phyloP scores from a whole-genome alignment of 2,888 invertebrate species.

The Harpalus rufipes region DNA sequence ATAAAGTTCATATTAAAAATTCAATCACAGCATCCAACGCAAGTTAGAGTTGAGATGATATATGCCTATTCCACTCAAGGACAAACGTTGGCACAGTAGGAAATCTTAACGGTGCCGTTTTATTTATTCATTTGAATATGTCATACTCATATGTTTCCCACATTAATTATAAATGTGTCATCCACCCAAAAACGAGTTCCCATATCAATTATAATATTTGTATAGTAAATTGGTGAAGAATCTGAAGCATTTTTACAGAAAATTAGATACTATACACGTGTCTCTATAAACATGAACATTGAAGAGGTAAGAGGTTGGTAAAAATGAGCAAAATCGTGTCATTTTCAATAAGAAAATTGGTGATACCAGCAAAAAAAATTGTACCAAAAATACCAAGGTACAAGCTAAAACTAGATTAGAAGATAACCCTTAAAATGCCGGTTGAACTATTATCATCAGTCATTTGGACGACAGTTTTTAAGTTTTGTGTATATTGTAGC shows the following conservation, averaged over 20 bases:
- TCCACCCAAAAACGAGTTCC: constrained; percentile 12
- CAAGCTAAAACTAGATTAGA: no score
- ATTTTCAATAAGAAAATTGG: no score
- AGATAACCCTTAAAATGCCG: no score
- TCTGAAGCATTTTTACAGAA: neutral
- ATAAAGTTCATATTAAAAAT: constrained; percentile 8
- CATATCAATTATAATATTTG: neutral
- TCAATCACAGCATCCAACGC: constrained; percentile 13
- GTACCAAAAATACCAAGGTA: no score
- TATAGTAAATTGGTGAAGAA: neutral
- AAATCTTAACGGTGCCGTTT: constrained; percentile 48
- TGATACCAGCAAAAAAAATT: no score
- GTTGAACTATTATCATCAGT: no score
- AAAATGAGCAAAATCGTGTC: no score
- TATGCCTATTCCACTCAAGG: constrained; percentile 10
- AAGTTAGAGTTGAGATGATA: constrained; percentile 17
- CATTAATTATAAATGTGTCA: constrained; percentile 1
- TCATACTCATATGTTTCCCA: constrained; percentile 19
- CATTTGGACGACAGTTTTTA: no score
- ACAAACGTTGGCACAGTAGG: constrained; percentile 40
- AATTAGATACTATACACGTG: no score
- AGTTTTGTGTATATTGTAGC: no score
- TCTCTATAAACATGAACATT: no score
- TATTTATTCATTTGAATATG: constrained; percentile 38
- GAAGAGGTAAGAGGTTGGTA: no score